Evolutionary conservation across 1,140 invertebrate species (phyloP).

Genomic region (Campoletis sonorensis): DNA sequence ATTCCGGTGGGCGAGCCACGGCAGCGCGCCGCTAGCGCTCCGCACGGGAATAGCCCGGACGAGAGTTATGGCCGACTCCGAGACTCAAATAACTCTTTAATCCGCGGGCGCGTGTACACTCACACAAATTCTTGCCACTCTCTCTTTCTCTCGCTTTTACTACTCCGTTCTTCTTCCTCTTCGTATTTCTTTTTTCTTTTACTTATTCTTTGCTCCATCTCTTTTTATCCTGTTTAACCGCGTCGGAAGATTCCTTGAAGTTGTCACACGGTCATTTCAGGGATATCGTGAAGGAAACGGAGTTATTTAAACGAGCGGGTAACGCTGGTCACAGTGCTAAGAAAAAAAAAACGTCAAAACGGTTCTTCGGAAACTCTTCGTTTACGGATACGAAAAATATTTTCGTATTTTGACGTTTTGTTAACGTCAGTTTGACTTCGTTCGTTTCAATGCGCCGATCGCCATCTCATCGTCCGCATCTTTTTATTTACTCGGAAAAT

Average conservation of each 20-base stretch:
- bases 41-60: conserved; percentile 73
- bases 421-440: neutral
- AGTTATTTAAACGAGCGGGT: conserved; percentile 15
- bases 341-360: neutral
- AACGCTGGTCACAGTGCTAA: neutral
- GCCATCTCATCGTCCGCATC: no score
- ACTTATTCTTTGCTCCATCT: conserved; percentile 25
- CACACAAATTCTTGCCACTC: conserved; percentile 53
- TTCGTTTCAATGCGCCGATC: no score
- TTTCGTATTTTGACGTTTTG: neutral
- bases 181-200: conserved; percentile 17
- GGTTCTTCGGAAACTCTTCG: neutral
- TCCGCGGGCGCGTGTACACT: conserved; percentile 68
- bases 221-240: conserved; percentile 14
- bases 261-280: conserved; percentile 40
- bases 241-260: conserved; percentile 36
- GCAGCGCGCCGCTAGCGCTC: conserved; percentile 47
- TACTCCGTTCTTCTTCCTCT: conserved; percentile 27
- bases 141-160: conserved; percentile 33
- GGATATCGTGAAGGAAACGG: conserved; percentile 38
- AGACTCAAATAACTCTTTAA: conserved; percentile 78
- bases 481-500: neutral
- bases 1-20: conserved; percentile 70
- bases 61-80: conserved; percentile 76
- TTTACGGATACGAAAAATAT: neutral